These are phyloP conservation scores for Diceros bicornis DNA, from an alignment of 2,797 vertebrate genomes.

Conservation along the genomic window DNA sequence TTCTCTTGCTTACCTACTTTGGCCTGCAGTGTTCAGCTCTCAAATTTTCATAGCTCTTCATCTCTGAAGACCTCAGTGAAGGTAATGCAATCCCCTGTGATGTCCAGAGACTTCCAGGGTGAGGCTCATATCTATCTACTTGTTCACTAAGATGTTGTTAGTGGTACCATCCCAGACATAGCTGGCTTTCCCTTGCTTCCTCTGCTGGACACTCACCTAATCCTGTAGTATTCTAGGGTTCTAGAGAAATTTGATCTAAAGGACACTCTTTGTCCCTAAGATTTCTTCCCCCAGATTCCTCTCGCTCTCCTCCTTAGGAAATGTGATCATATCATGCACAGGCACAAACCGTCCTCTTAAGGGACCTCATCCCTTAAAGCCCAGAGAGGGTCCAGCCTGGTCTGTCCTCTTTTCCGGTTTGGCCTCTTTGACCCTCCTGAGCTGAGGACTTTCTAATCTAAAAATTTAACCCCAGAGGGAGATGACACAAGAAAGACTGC, in stretches of 20 bases:
- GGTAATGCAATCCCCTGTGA: neutral
- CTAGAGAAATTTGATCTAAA: neutral
- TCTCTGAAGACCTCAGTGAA: neutral
- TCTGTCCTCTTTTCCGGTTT: neutral
- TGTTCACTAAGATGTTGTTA: neutral
- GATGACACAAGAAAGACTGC: neutral
- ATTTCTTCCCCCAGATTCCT: neutral
- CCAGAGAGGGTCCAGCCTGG: accelerated
- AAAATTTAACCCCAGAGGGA: neutral
- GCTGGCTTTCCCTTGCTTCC: neutral
- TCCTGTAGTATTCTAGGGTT: neutral
- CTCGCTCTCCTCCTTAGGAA: neutral
- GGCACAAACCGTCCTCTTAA: neutral
- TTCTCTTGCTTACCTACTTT: neutral
- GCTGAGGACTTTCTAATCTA: neutral
- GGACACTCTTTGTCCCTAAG: neutral
- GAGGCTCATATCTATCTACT: neutral
- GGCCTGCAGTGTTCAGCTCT: neutral
- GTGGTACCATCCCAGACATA: neutral
- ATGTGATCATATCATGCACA: accelerated
- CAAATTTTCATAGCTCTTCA: neutral
- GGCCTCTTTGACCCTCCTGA: neutral
- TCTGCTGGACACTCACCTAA: neutral
- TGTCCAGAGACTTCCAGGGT: neutral
- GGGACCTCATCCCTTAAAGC: too few species aligned